Evolutionary conservation across 2,113 vertebrate genomes (phyloP).

Genomic region (Uropsilus gracilis): DNA sequence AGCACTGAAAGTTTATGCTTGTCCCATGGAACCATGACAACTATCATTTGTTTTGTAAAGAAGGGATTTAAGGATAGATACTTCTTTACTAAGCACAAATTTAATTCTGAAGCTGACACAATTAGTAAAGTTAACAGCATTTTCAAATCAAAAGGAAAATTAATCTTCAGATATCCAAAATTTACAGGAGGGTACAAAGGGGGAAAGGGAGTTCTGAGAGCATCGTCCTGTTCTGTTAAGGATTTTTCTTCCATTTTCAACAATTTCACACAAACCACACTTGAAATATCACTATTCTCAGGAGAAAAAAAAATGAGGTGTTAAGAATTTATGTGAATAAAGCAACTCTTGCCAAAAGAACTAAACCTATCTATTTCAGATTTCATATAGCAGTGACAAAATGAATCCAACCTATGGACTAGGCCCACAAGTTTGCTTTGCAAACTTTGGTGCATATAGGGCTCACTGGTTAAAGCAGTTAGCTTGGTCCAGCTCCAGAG

Average conservation of each 20-base stretch:
- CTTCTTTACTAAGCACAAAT: not conserved
- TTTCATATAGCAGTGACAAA: slow-evolving; percentile 2
- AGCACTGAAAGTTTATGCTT: slow-evolving; percentile 1
- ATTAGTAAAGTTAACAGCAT: slow-evolving; percentile 31
- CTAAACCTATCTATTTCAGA: slow-evolving; percentile 9
- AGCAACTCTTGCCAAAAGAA: slow-evolving; percentile 28
- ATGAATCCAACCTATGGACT: not conserved
- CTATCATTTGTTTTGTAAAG: slow-evolving; percentile 57
- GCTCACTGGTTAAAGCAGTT: not conserved
- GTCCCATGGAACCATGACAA: slow-evolving; percentile 16
- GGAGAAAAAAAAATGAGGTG: slow-evolving; percentile 47
- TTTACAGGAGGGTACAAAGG: not conserved
- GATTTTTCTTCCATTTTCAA: slow-evolving; percentile 7
- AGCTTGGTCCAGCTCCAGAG: not conserved
- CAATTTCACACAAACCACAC: slow-evolving; percentile 50
- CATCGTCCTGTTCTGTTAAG: not conserved
- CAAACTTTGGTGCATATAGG: not conserved
- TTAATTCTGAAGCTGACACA: slow-evolving; percentile 38
- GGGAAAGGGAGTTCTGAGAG: not conserved
- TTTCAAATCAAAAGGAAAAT: slow-evolving; percentile 41
- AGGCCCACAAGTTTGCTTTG: not conserved
- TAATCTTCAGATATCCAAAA: not conserved
- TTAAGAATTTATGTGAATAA: slow-evolving; percentile 66
- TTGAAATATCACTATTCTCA: slow-evolving; percentile 46
- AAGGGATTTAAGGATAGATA: slow-evolving; percentile 46